These are phyloP conservation scores for Delia radicum DNA, from an alignment of 1,140 invertebrate species.

Conservation along the genomic window DNA sequence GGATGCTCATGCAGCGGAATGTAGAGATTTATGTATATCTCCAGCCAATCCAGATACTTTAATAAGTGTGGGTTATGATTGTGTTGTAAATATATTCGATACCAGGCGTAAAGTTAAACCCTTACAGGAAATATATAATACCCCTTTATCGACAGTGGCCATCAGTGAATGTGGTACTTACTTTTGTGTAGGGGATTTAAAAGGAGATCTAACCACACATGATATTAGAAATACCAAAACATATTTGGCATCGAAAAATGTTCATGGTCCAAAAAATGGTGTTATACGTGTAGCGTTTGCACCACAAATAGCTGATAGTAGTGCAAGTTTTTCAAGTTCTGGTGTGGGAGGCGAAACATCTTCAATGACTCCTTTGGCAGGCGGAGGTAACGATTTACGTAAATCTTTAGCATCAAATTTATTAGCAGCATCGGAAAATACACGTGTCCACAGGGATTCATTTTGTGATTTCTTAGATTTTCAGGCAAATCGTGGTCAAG, in stretches of 20 bases:
- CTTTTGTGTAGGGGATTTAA: constrained; percentile 50
- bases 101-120: constrained; percentile 38
- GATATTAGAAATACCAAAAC: constrained; percentile 46
- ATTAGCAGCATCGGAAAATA: constrained; percentile 7
- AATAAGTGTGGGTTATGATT: constrained; percentile 52
- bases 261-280: constrained; percentile 41
- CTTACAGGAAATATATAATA: constrained; percentile 34
- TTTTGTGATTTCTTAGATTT: constrained; percentile 51
- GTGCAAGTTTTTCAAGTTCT: constrained; percentile 32
- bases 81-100: constrained; percentile 52
- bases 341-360: constrained; percentile 12
- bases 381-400: neutral
- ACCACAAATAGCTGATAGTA: constrained; percentile 35
- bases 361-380: neutral
- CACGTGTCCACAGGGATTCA: constrained; percentile 38
- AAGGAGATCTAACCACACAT: constrained; percentile 51
- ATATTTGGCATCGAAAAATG: constrained; percentile 34
- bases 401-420: neutral
- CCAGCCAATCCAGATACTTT: constrained; percentile 38
- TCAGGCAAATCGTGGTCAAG: constrained; percentile 33
- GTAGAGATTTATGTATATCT: constrained; percentile 48
- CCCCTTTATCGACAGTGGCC: constrained; percentile 46
- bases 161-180: constrained; percentile 49
- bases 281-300: constrained; percentile 49
- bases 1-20: constrained; percentile 48